phyloP scores from a whole-genome alignment of 2,113 vertebrate species.

The Phyllostomus discolor region DNA sequence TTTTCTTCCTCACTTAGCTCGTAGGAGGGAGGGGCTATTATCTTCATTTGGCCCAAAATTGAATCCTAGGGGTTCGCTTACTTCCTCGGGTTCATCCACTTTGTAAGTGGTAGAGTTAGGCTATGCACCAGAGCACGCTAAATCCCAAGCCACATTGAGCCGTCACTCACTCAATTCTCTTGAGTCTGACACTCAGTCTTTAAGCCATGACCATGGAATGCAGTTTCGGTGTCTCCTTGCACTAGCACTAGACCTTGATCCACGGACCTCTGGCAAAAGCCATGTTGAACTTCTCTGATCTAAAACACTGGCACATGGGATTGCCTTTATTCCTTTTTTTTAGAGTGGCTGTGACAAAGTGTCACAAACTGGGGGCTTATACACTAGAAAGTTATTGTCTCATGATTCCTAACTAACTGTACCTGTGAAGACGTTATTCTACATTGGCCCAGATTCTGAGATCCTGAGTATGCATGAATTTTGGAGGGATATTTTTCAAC shows the following conservation, averaged over 20 bases:
- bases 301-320: neutral
- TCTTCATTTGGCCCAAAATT: neutral
- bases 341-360: neutral
- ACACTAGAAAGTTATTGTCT: neutral
- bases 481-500: neutral
- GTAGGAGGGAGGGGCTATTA: neutral
- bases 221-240: neutral
- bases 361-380: neutral
- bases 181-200: neutral
- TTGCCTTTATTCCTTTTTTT: neutral
- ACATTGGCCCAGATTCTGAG: neutral
- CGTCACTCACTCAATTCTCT: neutral
- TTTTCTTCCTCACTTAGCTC: neutral
- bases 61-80: neutral
- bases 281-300: neutral
- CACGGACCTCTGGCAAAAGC: neutral
- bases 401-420: neutral
- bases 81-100: neutral
- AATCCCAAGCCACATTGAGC: neutral
- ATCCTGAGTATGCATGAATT: neutral
- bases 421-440: neutral
- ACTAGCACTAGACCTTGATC: neutral
- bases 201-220: neutral
- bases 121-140: too few relatives aligned
- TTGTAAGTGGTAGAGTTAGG: neutral